Percentiles rank a stretch among this genome's conserved stretches.
Conservation (phyloP, 2,888 invertebrate genomes). For the Alcis repandata region DNA sequence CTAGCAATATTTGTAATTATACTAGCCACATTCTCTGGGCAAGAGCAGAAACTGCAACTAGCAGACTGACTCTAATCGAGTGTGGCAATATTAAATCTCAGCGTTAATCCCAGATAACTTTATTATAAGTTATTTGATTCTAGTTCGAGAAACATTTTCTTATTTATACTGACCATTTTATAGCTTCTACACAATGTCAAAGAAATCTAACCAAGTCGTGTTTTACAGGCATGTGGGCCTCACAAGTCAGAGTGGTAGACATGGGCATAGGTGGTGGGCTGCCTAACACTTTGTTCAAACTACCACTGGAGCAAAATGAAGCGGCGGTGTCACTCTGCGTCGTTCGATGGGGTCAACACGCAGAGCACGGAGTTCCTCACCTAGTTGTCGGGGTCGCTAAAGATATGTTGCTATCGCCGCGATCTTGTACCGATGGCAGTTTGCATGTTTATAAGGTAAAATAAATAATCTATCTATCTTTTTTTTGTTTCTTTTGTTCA, state of each 20-base stretch:
- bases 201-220: background rate
- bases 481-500: background rate
- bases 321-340: constrained; percentile 96
- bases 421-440: constrained; percentile 93
- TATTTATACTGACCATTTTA: background rate
- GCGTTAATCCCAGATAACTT: constrained; percentile 84
- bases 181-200: background rate
- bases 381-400: constrained; percentile 97
- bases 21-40: constrained; percentile 83
- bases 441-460: constrained; percentile 93
- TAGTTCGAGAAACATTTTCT: constrained; percentile 74
- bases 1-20: background rate
- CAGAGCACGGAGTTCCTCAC: constrained; percentile 78
- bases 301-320: constrained; percentile 97
- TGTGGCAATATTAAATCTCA: constrained; percentile 80
- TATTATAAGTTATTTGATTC: constrained; percentile 80
- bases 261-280: constrained; percentile 88
- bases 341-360: constrained; percentile 90
- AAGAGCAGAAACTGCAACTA: constrained; percentile 74
- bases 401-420: constrained; percentile 95
- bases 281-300: constrained; percentile 91
- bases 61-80: constrained; percentile 81
- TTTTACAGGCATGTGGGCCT: constrained; percentile 96
- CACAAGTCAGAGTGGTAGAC: constrained; percentile 94
- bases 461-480: background rate